Conservation (phyloP, 2,888 invertebrate species). For the Dolomedes plantarius region DNA sequence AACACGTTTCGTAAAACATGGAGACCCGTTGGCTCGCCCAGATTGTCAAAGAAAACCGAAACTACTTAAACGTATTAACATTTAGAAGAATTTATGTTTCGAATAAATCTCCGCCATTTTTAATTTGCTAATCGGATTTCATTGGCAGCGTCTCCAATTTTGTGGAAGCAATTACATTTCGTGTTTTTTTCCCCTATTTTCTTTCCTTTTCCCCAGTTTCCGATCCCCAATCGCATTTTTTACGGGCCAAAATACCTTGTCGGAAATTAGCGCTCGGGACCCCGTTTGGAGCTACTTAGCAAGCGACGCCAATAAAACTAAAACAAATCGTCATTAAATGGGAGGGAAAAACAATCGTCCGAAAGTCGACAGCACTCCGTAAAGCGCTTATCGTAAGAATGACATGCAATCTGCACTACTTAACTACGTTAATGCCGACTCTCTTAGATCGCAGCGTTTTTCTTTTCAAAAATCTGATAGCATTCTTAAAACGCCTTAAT, state of each 20-base stretch:
- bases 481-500: slow-evolving; percentile 57
- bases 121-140: slow-evolving; percentile 69
- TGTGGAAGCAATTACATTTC: slow-evolving; percentile 68
- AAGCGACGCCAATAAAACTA: slow-evolving; percentile 21
- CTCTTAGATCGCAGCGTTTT: slow-evolving; percentile 17
- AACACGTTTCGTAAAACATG: background rate
- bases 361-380: slow-evolving; percentile 51
- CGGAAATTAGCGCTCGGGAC: slow-evolving; percentile 40
- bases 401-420: slow-evolving; percentile 65
- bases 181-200: slow-evolving; percentile 9
- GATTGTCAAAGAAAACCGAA: slow-evolving; percentile 45
- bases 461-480: slow-evolving; percentile 36
- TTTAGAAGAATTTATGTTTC: slow-evolving; percentile 50
- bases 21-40: background rate
- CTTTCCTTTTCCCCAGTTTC: slow-evolving; percentile 4
- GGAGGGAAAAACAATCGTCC: slow-evolving; percentile 43
- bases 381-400: slow-evolving; percentile 56
- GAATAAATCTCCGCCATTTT: slow-evolving; percentile 65
- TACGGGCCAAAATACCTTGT: slow-evolving; percentile 21
- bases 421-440: slow-evolving; percentile 61
- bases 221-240: slow-evolving; percentile 1
- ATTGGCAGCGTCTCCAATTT: slow-evolving; percentile 57
- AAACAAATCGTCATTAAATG: slow-evolving; percentile 65
- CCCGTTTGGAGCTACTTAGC: slow-evolving; percentile 49
- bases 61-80: slow-evolving; percentile 54